phyloP scores from a whole-genome alignment of 2,113 vertebrate species.

The Tympanuchus pallidicinctus region DNA sequence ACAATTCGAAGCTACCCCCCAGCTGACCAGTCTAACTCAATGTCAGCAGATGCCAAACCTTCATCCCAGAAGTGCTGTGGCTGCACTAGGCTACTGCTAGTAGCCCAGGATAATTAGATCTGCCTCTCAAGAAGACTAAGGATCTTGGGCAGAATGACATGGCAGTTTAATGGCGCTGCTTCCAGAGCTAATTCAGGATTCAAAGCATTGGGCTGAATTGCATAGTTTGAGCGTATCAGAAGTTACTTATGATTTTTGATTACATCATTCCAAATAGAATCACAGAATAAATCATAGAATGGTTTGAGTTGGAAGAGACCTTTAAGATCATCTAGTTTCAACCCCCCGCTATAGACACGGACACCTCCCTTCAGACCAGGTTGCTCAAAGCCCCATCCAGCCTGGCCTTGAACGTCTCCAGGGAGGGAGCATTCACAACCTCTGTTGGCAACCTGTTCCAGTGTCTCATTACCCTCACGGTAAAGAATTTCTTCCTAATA shows the following conservation, averaged over 20 bases:
- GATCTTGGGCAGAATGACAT: neutral
- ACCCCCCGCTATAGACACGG: too few species aligned
- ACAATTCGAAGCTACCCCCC: neutral
- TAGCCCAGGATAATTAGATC: conserved; percentile 17
- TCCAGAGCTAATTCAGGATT: neutral
- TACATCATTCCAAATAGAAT: neutral
- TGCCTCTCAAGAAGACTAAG: conserved; percentile 6
- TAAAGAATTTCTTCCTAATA: too few species aligned
- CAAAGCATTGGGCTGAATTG: neutral
- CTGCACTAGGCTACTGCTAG: neutral
- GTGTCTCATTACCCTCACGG: too few species aligned
- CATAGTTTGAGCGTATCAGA: neutral
- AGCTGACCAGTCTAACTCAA: neutral
- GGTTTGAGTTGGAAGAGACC: too few species aligned
- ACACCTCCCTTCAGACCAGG: too few species aligned
- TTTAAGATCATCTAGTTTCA: too few species aligned
- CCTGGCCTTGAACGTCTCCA: too few species aligned
- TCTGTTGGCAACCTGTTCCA: too few species aligned
- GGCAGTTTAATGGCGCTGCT: neutral
- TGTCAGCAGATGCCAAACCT: fast-evolving
- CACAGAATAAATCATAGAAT: too few species aligned
- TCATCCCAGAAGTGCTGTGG: neutral
- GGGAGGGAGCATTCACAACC: too few species aligned
- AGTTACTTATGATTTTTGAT: neutral
- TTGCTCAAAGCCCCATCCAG: too few species aligned